Base-by-base conservation (phyloP, 2,113 vertebrate genomes). In the Lasiurus borealis region DNA sequence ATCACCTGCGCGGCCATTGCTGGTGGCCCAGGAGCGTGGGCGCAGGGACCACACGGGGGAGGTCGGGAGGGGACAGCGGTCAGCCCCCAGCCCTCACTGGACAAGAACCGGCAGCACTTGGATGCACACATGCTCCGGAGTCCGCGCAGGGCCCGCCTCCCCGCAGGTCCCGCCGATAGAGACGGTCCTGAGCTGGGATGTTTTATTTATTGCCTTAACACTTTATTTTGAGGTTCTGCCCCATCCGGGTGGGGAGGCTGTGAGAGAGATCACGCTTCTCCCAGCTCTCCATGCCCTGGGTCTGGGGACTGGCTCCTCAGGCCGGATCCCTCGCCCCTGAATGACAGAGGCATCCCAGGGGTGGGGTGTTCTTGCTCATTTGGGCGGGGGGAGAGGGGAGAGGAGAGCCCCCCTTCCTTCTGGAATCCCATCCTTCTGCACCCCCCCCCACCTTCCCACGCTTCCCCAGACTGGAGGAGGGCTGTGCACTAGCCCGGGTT, bases 191-290 rank as follows among this genome's bases (percentile, higher is more conserved):
- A 71, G 69, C 64, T 16, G 71, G 77, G 80, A 59, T 75, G 27
- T 90, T 96, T 96, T 94, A 95, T 97, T 96, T 96, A 95, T 95
- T 93, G 96, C 96, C 96, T 96, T 97, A 97, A 96, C 46, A 71
- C 85, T 87, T 96, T 94, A 75, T 80, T 93, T 89, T 87, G 78
- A 85, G 78, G 50, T 66, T 86, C 52, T 11, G 31, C 29, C 68
- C 68, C 69, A 36, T 50, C 81, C 27, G 44, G 84, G 54, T 50
- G 31, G 14, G 54, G 87, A 68, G 18, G 25, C 46, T 59, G 19
- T 2, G 5, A 34, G 52, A 82, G 78, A 80, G 29, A 31, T 1
- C n/a, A 46, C 62, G 36, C 50, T 66, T 64, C 71, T 31, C 46
- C 8, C 18, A 31, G 62, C 21, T 40, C 29, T 36, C 36, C 18